phyloP scores from a whole-genome alignment of 1,140 invertebrate genomes.

The Euborellia annulipes region DNA sequence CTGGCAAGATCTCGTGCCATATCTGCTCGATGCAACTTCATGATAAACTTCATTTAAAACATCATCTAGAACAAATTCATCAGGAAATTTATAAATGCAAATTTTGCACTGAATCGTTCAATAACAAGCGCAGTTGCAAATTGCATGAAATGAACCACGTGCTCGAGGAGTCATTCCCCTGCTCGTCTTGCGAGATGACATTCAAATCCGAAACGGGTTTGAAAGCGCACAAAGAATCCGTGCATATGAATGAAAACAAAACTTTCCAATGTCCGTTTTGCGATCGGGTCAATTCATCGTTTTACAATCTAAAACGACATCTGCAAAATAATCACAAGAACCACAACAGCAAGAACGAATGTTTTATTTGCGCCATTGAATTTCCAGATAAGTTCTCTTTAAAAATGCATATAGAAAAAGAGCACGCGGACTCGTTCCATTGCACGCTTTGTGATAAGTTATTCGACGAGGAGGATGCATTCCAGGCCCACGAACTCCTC shows the following conservation, averaged over 20 bases:
- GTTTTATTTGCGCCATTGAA: slow-evolving; percentile 2
- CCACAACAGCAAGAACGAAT: slow-evolving; percentile 2
- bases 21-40: slow-evolving; percentile 4
- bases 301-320: slow-evolving; percentile 9
- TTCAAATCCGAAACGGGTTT: slow-evolving; percentile 3
- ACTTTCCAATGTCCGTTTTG: slow-evolving; percentile 7
- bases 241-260: slow-evolving; percentile 1
- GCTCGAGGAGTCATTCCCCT: not conserved
- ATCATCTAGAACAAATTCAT: slow-evolving; percentile 8
- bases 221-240: slow-evolving; percentile 2
- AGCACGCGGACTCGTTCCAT: slow-evolving; percentile 4
- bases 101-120: slow-evolving; percentile 2
- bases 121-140: slow-evolving; percentile 1
- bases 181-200: slow-evolving; percentile 2
- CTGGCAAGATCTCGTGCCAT: slow-evolving; percentile 1
- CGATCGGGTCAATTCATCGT: slow-evolving; percentile 4
- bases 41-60: slow-evolving; percentile 8
- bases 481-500: slow-evolving; percentile 6
- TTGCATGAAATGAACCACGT: slow-evolving; percentile 8
- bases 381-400: slow-evolving; percentile 6
- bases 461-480: slow-evolving; percentile 3
- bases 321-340: slow-evolving; percentile 3
- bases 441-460: slow-evolving; percentile 8
- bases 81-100: slow-evolving; percentile 3
- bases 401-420: slow-evolving; percentile 3